phyloP scores from a whole-genome alignment of 2,797 vertebrate genomes.

The Melopsittacus undulatus region DNA sequence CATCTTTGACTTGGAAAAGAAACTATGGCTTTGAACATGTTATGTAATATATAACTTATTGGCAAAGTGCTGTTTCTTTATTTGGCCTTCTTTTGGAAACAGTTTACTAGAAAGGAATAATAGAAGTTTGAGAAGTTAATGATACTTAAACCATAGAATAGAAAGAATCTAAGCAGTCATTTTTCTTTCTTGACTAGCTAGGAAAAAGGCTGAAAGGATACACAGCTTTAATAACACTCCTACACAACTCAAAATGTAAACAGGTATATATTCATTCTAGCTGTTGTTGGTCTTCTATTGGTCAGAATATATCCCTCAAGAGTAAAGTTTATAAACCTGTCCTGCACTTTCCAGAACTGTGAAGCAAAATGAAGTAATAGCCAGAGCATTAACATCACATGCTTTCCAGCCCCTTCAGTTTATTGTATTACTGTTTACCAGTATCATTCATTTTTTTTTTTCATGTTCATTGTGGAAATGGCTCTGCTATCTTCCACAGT shows the following conservation, averaged over 20 bases:
- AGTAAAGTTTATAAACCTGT: not conserved
- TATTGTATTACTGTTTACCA: not conserved
- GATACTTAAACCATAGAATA: not conserved
- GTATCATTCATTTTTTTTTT: not conserved
- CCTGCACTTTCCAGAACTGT: not conserved
- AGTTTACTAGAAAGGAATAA: not conserved
- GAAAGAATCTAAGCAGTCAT: not conserved
- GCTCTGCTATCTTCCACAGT: not conserved
- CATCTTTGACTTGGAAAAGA: not conserved
- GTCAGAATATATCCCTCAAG: not conserved
- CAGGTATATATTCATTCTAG: not conserved
- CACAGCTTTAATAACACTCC: not conserved
- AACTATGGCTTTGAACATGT: not conserved
- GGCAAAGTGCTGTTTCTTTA: not conserved
- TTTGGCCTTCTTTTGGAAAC: not conserved
- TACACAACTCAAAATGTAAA: not conserved
- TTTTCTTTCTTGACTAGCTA: not conserved
- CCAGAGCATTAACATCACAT: not conserved
- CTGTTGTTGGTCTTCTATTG: not conserved
- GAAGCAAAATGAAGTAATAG: not conserved
- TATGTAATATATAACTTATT: not conserved
- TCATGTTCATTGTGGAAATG: rapidly evolving
- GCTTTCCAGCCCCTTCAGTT: not conserved
- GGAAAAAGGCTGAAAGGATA: not conserved
- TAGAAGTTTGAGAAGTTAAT: not conserved